Base-by-base conservation (phyloP, 1,140 invertebrate genomes). In the Battus philenor region DNA sequence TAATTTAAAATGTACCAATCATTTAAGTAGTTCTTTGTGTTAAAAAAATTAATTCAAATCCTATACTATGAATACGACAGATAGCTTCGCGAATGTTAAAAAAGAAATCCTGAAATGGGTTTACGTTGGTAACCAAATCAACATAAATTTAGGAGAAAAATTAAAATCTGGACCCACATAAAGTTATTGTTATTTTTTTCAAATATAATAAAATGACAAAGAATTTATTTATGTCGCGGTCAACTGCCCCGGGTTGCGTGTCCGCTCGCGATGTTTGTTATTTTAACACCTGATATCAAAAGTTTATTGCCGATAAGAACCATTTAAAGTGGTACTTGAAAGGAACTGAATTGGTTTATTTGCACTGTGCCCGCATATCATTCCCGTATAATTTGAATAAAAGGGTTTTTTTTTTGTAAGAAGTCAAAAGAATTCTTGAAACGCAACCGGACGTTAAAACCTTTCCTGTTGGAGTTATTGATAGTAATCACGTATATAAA, bases 61-160 rank as follows among this genome's bases (percentile, higher is more conserved):
- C n/a, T 7, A 0, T 34, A 55, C 74, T 80, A 80, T 75, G 55
- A 58, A 73, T 83, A 68, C 49, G 47, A 57, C 59, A 22, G 55
- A 20, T 31, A 50, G 52, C 64, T 56, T 69, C 64, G 67, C 68
- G 68, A 75, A 78, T 70, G 74, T 68, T 82, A 69, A 82, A 80
- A 81, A 80, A 78, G 68, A 78, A 82, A 76, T 78, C 68, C 65
- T 70, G 68, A 80, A 82, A 78, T 82, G 68, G 76, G 72, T 78
- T 80, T 78, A 71, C 68, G 71, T 71, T 78, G 65, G 75, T 78
- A 82, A 74, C 72, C 66, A 78, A 78, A 80, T 78, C 78, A 78
- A 80, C 72, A 80, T 78, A 76, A 79, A 79, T 80, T 78, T 70
- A 60, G 47, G 67, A 54, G 56, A 72, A 10, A 69, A 70, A 66